Base-by-base conservation (phyloP, 2,888 invertebrate species). In the Mythimna vitellina region DNA sequence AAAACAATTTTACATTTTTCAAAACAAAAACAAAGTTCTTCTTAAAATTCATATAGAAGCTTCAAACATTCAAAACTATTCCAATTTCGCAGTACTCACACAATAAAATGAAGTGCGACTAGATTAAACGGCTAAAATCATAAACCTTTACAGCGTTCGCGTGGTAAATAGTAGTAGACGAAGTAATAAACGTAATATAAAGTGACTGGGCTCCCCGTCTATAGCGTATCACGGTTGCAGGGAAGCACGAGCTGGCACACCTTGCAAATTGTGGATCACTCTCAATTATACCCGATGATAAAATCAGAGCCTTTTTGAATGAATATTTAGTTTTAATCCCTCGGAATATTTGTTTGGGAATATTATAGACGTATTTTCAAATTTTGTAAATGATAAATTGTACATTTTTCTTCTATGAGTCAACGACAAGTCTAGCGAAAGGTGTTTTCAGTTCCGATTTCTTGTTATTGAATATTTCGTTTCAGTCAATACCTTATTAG, bases 201-300 rank as follows among this genome's bases (percentile, higher is more conserved):
- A 71, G 49, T 80, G 71, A 68, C 56, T 78, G 66, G 76, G 88
- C 93, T 93, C 92, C 85, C 85, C 73, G 88, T 69, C 84, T 92
- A 92, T 66, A 71, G 92, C 89, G 94, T 94, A 93, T 86, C 87
- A 80, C 91, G 61, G 94, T 92, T 86, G 94, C 92, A 73, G 69
- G 42, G 74, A 74, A 83, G 84, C 84, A 84, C 81, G 84, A 81
- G 84, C 83, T 88, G 87, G 86, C 89, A 81, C 89, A 84, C 79
- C 80, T 73, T 84, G 84, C 89, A 85, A 91, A 89, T 90, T 90
- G 88, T 78, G 87, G 86, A 84, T 83, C 83, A 78, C 72, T 80
- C 84, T 81, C 20, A 51, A 51, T 51, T 51, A 51, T 51, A 51
- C n/a, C 9, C n/a, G 49, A n/a, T n/a, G n/a, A 20, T 51, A 51